Percentiles rank a stretch among this genome's conserved stretches.
These are phyloP conservation scores for Nycticebus coucang DNA, from an alignment of 2,113 vertebrate genomes.

Conservation along the genomic window DNA sequence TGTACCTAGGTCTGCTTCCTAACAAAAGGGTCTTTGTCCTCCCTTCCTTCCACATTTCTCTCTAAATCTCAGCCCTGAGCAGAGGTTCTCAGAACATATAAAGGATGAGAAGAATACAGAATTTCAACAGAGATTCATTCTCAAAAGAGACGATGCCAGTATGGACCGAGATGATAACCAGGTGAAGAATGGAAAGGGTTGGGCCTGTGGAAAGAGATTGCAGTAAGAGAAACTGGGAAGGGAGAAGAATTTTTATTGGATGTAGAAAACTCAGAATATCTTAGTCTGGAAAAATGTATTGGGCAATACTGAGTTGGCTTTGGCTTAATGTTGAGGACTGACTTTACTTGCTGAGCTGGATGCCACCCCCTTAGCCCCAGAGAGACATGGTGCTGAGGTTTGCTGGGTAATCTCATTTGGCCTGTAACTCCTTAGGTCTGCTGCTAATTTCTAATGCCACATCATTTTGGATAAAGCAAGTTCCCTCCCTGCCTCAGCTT, in stretches of 20 bases:
- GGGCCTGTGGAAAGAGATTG: slow-evolving; percentile 58
- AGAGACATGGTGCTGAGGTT: slow-evolving; percentile 75
- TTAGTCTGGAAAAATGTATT: slow-evolving; percentile 41
- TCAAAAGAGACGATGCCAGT: slow-evolving; percentile 97
- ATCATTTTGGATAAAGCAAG: slow-evolving; percentile 65
- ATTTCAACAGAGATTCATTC: slow-evolving; percentile 98
- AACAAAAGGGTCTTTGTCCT: slow-evolving; percentile 46
- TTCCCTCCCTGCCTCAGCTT: slow-evolving; percentile 56
- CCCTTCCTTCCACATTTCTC: slow-evolving; percentile 60
- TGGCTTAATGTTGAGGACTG: slow-evolving; percentile 50
- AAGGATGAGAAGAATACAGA: slow-evolving; percentile 97
- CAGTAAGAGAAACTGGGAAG: slow-evolving; percentile 81
- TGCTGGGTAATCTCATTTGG: slow-evolving; percentile 73
- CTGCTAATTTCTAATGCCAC: slow-evolving; percentile 51
- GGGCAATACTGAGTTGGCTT: slow-evolving; percentile 56
- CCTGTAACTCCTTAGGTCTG: slow-evolving; percentile 55
- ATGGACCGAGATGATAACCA: slow-evolving; percentile 99
- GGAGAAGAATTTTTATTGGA: slow-evolving; percentile 60
- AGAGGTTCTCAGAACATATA: slow-evolving; percentile 99
- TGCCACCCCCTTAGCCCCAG: slow-evolving; percentile 45
- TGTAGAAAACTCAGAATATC: slow-evolving; percentile 48
- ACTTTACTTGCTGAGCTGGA: slow-evolving; percentile 46
- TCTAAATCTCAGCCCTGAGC: slow-evolving; percentile 92
- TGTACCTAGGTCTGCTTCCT: slow-evolving; percentile 37
- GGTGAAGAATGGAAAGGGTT: slow-evolving; percentile 84